Base-by-base conservation (phyloP, 2,797 vertebrate species). In the Garrulus glandarius region DNA sequence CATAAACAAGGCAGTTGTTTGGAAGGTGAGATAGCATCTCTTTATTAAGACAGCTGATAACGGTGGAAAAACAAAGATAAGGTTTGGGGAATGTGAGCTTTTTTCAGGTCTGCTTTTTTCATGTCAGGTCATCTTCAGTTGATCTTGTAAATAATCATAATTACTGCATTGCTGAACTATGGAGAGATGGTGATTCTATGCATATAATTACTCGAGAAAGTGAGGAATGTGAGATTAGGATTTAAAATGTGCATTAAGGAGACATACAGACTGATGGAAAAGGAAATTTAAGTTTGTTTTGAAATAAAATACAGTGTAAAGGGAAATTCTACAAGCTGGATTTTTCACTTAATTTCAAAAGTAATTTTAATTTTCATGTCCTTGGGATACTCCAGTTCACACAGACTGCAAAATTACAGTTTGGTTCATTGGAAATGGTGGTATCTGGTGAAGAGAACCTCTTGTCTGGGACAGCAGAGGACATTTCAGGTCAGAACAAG, bases 111-210 rank as follows among this genome's bases (percentile, higher is more conserved):
- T 84, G 57, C 22, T 86, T 95, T 96, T 96, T 95, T 94, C 76
- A 92, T 72, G 65, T 95, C 70, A 91, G 96, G 90, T 97, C 88
- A 94, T 94, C 94, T 79, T 86, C 77, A 74, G 83, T 79, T 94
- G 80, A 93, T 89, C 87, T 88, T 57, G 76, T 71, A 91, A 93
- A 91, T 91, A 77, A 68, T 92, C 37, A n/a, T 88, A 93, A 93
- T 95, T 88, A 92, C 76, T 74, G 47, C 52, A 79, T 32, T 70
- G 72, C 50, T 84, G n/a, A 92, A 84, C 43, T 76, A 30, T 44
- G 82, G 57, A 84, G 39, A 85, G 57, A 75, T 9, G 20, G 46
- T 36, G 50, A 70, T 12, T 94, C 30, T 52, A 23, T 69, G 50
- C 34, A 67, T 49, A 41, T 55, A 91, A 92, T 90, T 87, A 60